A percentile compares a stretch with the other conserved stretches of the same genome.
Conservation (phyloP, 2,888 invertebrate species). For the Nomada fabriciana region DNA sequence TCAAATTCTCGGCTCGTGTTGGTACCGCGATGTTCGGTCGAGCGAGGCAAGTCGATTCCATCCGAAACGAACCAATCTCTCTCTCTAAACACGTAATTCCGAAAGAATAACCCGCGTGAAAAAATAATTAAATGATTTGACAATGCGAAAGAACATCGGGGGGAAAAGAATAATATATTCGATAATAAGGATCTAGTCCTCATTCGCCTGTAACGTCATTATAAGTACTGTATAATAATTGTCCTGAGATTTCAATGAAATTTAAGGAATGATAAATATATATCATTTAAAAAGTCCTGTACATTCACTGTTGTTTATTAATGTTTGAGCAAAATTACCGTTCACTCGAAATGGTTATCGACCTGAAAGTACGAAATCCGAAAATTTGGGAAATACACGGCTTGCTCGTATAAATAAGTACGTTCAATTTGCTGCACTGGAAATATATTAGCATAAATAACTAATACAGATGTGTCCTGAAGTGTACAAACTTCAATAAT, state of each 20-base stretch:
- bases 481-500: background rate
- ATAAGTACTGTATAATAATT: too few species aligned
- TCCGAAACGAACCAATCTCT: constrained; percentile 67
- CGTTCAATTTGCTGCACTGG: background rate
- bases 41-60: constrained; percentile 61
- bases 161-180: background rate
- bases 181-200: background rate
- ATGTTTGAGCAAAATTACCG: too few species aligned
- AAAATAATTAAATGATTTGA: constrained; percentile 29
- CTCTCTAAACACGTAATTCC: constrained; percentile 48
- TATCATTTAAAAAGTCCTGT: background rate
- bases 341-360: background rate
- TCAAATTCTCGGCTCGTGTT: constrained; percentile 64
- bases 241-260: background rate
- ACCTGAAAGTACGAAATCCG: background rate
- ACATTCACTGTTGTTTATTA: too few species aligned
- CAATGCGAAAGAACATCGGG: constrained; percentile 9
- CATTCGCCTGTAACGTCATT: too few species aligned
- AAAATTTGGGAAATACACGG: background rate
- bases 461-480: background rate
- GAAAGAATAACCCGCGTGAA: constrained; percentile 40
- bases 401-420: background rate
- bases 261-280: background rate
- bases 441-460: constrained; percentile 3
- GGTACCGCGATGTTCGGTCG: constrained; percentile 58